Conservation (phyloP, 1,140 invertebrate species). For the Dinoponera quadriceps region DNA sequence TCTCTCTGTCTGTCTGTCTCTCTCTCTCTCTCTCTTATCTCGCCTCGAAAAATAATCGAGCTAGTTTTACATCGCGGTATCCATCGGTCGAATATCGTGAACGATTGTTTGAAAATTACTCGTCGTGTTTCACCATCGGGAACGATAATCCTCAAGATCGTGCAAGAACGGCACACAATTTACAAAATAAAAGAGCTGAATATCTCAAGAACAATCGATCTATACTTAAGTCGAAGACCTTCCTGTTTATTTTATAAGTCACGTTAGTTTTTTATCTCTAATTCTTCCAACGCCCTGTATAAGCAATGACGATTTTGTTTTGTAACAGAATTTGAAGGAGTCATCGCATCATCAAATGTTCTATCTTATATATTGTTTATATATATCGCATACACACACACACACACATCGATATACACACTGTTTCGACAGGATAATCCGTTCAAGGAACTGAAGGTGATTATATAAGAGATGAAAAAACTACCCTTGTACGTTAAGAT, state of each 20-base stretch:
- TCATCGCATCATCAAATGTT: too few relatives aligned
- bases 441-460: neutral
- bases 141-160: neutral
- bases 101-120: neutral
- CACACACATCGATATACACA: constrained; percentile 2
- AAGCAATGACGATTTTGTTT: too few relatives aligned
- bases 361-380: too few relatives aligned
- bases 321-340: too few relatives aligned
- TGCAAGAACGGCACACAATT: neutral
- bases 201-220: neutral
- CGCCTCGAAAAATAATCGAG: constrained; percentile 14
- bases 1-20: neutral
- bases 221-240: neutral
- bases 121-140: neutral
- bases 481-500: neutral
- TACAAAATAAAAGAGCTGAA: too few relatives aligned
- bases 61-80: constrained; percentile 29
- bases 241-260: too few relatives aligned
- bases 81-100: constrained; percentile 9
- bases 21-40: constrained; percentile 69
- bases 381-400: too few relatives aligned
- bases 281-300: too few relatives aligned
- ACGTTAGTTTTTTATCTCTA: too few relatives aligned
- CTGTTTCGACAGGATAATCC: neutral
- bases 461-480: constrained; percentile 14